Conservation (phyloP, 1,140 invertebrate genomes). For the Atta texana region DNA sequence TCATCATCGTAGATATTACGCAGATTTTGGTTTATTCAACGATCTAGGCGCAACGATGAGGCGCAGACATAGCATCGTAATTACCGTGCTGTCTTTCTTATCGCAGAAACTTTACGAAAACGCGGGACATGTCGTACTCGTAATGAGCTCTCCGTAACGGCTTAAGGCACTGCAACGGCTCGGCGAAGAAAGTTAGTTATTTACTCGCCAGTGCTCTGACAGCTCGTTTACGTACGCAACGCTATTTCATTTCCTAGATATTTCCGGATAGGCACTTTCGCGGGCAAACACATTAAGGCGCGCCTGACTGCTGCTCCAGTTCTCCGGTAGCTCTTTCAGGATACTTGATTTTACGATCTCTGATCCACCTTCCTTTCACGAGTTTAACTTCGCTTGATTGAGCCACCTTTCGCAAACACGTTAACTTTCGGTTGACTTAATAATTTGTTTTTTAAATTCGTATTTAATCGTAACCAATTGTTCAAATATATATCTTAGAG, state of each 20-base stretch:
- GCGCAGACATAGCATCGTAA: constrained; percentile 64
- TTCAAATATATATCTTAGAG: neutral
- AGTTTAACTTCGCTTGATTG: constrained; percentile 34
- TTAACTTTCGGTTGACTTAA: constrained; percentile 55
- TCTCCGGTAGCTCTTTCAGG: constrained; percentile 28
- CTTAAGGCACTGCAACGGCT: constrained; percentile 70
- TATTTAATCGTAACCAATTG: constrained; percentile 9
- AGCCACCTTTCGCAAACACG: constrained; percentile 38
- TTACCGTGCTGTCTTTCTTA: constrained; percentile 69
- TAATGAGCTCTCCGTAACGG: constrained; percentile 74
- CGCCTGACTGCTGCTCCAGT: constrained; percentile 42
- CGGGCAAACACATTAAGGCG: constrained; percentile 77
- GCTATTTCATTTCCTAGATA: constrained; percentile 78
- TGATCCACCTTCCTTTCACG: constrained; percentile 4
- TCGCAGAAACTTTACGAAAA: constrained; percentile 45
- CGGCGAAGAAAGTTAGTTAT: constrained; percentile 79
- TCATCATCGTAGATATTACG: constrained; percentile 59
- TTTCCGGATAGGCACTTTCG: constrained; percentile 69
- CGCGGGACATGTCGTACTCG: constrained; percentile 60
- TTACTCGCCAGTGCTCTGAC: constrained; percentile 73
- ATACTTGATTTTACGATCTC: constrained; percentile 67
- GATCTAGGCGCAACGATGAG: constrained; percentile 69
- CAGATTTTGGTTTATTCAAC: constrained; percentile 70
- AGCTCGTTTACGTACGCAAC: constrained; percentile 78
- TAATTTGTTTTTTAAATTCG: constrained; percentile 34